These are phyloP conservation scores for Chaenodraco wilsoni DNA, from an alignment of 2,797 vertebrate genomes.

Conservation along the genomic window DNA sequence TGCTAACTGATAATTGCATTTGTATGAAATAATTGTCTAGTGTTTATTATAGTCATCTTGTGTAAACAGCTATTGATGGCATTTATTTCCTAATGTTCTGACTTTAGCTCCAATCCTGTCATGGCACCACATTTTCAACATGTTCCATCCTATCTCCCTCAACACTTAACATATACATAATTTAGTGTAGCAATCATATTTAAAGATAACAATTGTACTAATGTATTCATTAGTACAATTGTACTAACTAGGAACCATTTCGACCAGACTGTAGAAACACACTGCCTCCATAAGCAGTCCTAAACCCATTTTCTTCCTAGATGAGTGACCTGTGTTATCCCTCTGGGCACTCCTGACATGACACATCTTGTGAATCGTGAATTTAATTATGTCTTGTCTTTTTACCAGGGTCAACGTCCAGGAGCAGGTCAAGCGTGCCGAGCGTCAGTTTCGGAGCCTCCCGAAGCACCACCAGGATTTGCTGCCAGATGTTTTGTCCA, in stretches of 20 bases:
- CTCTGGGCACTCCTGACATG: neutral
- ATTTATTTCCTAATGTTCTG: neutral
- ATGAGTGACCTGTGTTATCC: neutral
- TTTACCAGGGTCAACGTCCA: constrained; percentile 90
- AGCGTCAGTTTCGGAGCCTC: constrained; percentile 92
- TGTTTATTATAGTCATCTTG: neutral
- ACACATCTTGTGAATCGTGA: neutral
- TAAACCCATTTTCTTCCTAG: neutral
- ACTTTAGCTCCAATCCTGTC: neutral
- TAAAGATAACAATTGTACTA: neutral
- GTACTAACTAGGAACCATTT: too few species aligned
- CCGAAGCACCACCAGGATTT: constrained; percentile 89
- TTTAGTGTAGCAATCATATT: neutral
- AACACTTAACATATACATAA: neutral
- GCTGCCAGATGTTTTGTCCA: constrained; percentile 89
- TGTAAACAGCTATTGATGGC: neutral
- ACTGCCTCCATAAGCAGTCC: neutral
- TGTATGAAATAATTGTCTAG: neutral
- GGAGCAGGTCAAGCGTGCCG: constrained; percentile 93
- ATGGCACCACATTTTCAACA: neutral
- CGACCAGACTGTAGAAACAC: neutral
- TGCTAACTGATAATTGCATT: neutral
- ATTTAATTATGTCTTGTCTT: neutral
- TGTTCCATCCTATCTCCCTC: neutral
- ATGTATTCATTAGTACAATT: too few species aligned